Base-by-base conservation (phyloP, 2,113 vertebrate genomes). In the Syngnathus scovelli region DNA sequence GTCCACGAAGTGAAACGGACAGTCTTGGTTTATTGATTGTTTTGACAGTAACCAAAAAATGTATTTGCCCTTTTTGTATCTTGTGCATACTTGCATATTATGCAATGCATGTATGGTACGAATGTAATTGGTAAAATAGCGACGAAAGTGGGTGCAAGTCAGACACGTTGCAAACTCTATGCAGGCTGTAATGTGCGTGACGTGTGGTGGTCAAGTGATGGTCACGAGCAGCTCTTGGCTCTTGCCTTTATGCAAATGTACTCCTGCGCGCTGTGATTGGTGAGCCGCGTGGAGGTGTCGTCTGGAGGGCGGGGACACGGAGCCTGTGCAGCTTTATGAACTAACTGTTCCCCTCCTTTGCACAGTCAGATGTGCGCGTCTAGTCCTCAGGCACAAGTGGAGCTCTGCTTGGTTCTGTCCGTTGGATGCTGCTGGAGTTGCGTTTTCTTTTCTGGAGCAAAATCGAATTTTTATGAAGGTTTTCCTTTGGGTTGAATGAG, bases 251-350 rank as follows among this genome's bases (percentile, higher is more conserved):
- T 89, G 89, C 86, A 88, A 89, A 89, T 88, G 8, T 4, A 46
- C 27, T 41, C 8, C 36, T 65, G 58, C 3, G 58, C 71, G 69
- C 79, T 87, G 76, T 77, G 61, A 92, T 91, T 92, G 91, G 91
- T 68, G 71, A 66, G 51, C 33, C 44, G 72, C 38, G 72, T 15
- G 82, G 83, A 83, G 85, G 87, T 79, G 76, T 82, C 77, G 80
- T 75, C 79, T 63, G 61, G 72, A 69, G 80, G 64, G 86, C 51
- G 89, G 89, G 88, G 83, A 87, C 90, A 74, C 90, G 89, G 90
- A 61, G 68, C 67, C 81, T 84, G 81, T 79, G 80, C 71, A 79
- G 76, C 78, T 82, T 82, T 88, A 88, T 83, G 82, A 87, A 85
- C 81, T 88, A 86, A 88, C 87, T 87, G 88, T 87, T 82, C 80